phyloP scores from a whole-genome alignment of 92 coral and sea anemone genomes.

The Isaurus tuberculatus region DNA sequence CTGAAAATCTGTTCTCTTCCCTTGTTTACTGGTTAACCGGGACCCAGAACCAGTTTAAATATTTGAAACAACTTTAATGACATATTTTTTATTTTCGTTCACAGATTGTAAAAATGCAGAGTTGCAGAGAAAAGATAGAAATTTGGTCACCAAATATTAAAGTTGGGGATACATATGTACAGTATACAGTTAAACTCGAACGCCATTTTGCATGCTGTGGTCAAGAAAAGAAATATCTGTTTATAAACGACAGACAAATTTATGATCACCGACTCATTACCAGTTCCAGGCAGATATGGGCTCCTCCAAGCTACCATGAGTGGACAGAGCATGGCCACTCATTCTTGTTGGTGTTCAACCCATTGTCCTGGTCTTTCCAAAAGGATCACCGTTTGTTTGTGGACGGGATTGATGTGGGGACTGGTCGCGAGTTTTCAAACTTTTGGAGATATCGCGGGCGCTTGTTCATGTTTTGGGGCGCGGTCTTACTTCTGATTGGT shows the following conservation, averaged over 20 bases:
- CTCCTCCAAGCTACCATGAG: not conserved
- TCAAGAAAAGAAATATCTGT: conserved; percentile 2
- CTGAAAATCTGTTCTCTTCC: too few relatives aligned
- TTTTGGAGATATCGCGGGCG: conserved; percentile 25
- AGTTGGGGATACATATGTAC: conserved; percentile 2
- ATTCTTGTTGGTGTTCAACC: conserved; percentile 21
- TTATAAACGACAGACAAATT: not conserved
- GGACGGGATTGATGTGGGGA: conserved; percentile 17
- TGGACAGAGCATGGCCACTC: conserved; percentile 30
- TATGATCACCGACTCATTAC: not conserved
- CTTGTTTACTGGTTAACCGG: not conserved
- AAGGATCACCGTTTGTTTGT: conserved; percentile 42
- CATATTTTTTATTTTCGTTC: not conserved
- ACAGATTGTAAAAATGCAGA: not conserved
- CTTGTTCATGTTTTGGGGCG: not conserved
- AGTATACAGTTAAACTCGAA: conserved; percentile 19
- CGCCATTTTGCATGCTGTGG: conserved; percentile 18
- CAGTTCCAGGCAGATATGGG: not conserved
- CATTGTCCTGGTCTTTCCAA: not conserved
- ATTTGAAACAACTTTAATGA: not conserved
- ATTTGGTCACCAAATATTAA: conserved; percentile 26
- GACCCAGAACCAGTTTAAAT: not conserved
- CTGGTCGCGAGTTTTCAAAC: conserved; percentile 22
- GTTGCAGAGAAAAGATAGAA: not conserved
- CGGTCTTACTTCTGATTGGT: not conserved